These are phyloP conservation scores for Phacellophora camtschatica DNA, from an alignment of 30 jellyfish, hydroid and myxozoan species.

Conservation along the genomic window DNA sequence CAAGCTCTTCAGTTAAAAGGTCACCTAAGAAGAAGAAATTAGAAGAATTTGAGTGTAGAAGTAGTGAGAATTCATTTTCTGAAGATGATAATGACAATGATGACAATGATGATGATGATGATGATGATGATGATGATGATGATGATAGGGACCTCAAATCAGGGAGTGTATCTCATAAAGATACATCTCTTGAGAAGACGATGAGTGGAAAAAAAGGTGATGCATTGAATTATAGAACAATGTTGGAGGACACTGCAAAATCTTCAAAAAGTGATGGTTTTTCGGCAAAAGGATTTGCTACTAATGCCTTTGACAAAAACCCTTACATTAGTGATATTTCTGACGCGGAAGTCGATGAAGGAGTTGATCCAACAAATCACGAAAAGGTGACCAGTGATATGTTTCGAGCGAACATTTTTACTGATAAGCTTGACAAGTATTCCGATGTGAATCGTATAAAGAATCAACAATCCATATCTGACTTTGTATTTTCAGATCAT, in stretches of 20 bases:
- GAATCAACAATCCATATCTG: neutral
- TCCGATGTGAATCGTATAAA: neutral
- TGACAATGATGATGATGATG: neutral
- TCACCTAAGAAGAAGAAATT: neutral
- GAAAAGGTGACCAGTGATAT: conserved; percentile 43
- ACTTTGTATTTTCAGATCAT: neutral
- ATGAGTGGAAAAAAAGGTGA: no score
- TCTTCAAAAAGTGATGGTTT: neutral
- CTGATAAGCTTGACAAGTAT: conserved; percentile 3
- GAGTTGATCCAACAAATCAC: neutral
- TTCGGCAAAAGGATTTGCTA: neutral
- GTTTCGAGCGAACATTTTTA: conserved; percentile 64
- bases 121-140: no score
- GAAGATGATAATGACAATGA: neutral
- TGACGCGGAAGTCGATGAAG: conserved; percentile 46
- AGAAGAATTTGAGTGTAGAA: no score
- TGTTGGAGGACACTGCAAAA: neutral
- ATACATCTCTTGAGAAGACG: no score
- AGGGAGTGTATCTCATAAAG: no score
- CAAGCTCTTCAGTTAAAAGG: neutral
- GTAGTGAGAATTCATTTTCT: neutral
- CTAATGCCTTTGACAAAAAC: conserved; percentile 18
- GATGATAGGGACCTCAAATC: no score
- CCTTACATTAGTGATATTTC: conserved; percentile 68
- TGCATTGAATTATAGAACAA: neutral